Percentiles rank a stretch among this genome's conserved stretches.
phyloP scores from a whole-genome alignment of 1,140 invertebrate genomes.

The Eubasilissa regina region DNA sequence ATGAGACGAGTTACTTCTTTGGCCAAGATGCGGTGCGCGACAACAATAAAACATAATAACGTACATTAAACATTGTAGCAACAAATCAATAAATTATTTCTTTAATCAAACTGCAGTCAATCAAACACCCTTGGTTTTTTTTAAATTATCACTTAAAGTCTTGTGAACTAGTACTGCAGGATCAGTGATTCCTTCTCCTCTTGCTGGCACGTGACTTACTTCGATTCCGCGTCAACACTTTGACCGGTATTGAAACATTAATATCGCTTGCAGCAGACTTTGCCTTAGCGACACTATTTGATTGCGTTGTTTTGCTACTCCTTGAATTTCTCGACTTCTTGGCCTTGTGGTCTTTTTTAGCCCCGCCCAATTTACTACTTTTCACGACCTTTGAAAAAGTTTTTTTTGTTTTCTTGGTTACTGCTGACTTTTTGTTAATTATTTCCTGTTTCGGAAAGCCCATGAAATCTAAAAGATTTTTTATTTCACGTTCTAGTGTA shows the following conservation, averaged over 20 bases:
- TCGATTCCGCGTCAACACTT: slow-evolving; percentile 16
- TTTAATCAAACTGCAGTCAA: background rate
- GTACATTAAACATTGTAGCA: background rate
- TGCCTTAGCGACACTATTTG: background rate
- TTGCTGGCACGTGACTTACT: background rate
- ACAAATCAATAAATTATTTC: background rate
- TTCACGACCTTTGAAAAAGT: background rate
- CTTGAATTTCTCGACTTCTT: background rate
- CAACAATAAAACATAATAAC: background rate
- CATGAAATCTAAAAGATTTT: slow-evolving; percentile 10
- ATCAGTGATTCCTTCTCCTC: background rate
- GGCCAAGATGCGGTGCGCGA: background rate
- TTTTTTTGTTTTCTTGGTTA: background rate
- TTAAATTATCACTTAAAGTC: background rate
- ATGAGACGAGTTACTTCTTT: too few relatives aligned
- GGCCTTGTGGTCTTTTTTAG: background rate
- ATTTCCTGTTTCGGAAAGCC: background rate
- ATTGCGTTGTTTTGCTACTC: background rate
- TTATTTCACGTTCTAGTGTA: background rate
- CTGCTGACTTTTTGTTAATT: background rate
- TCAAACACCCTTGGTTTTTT: background rate
- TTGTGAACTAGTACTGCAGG: background rate
- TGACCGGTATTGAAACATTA: background rate
- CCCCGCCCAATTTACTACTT: background rate
- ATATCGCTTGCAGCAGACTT: background rate